phyloP scores from a whole-genome alignment of 2,888 invertebrate genomes.

The Rapana venosa region DNA sequence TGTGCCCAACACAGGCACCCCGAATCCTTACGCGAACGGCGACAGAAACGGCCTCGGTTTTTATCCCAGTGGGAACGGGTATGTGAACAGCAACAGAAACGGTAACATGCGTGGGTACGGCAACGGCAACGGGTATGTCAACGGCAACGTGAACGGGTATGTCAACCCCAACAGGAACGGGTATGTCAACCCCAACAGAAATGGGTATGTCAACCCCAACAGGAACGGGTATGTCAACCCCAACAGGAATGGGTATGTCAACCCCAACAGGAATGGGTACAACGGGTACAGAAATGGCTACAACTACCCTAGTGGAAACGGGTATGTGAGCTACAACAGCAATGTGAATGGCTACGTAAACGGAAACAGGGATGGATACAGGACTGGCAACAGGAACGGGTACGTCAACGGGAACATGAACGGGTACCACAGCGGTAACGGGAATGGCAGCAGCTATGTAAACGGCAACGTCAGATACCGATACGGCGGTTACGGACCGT shows the following conservation, averaged over 20 bases:
- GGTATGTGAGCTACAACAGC: too few species aligned
- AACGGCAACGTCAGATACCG: not conserved
- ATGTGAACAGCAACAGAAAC: not conserved
- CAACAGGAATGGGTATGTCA: not conserved
- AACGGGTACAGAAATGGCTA: not conserved
- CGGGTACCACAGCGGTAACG: not conserved
- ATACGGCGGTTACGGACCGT: too few species aligned
- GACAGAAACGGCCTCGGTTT: not conserved
- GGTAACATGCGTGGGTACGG: not conserved
- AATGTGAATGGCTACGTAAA: not conserved
- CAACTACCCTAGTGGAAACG: not conserved
- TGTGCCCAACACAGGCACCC: not conserved
- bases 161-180: not conserved
- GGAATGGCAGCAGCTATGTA: not conserved
- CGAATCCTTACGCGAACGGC: not conserved
- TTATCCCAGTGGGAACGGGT: not conserved
- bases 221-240: not conserved
- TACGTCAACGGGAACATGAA: not conserved
- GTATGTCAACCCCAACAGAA: not conserved
- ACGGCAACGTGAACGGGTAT: not conserved
- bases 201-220: not conserved
- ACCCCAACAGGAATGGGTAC: not conserved
- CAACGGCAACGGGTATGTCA: not conserved
- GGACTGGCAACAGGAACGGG: not conserved
- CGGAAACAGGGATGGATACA: not conserved